Percentiles rank a stretch among this genome's conserved stretches.
phyloP scores from a whole-genome alignment of 2,113 vertebrate genomes.

The Muscicapa adusta region DNA sequence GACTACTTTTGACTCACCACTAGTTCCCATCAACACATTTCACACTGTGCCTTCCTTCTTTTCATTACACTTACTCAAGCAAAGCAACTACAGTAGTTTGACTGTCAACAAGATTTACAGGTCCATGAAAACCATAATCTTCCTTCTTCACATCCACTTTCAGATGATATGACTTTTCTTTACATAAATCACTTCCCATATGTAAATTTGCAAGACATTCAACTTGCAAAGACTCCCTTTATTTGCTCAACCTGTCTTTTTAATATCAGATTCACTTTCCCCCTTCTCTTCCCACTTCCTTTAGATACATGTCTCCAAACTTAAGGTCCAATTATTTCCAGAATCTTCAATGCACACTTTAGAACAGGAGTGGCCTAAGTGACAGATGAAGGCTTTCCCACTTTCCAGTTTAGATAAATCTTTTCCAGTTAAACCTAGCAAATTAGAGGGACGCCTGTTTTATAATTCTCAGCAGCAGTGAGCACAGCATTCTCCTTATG shows the following conservation, averaged over 20 bases:
- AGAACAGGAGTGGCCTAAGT: not conserved
- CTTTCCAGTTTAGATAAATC: not conserved
- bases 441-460: not conserved
- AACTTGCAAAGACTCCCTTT: not conserved
- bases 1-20: not conserved
- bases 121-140: not conserved
- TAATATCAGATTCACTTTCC: not conserved
- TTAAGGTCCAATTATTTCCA: not conserved
- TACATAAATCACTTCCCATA: not conserved
- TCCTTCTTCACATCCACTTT: not conserved
- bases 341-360: not conserved
- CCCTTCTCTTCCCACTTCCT: not conserved
- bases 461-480: slow-evolving; percentile 1
- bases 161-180: not conserved
- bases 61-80: not conserved
- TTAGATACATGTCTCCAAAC: not conserved
- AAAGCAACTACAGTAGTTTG: not conserved
- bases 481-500: not conserved
- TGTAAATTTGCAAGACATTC: not conserved
- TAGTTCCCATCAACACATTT: not conserved
- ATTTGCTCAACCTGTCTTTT: not conserved
- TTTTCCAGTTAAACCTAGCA: not conserved
- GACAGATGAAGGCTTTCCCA: not conserved
- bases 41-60: not conserved
- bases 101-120: not conserved